Evolutionary conservation across 2,888 invertebrate genomes (phyloP), one percentile per base, ranked within the genome.

Genomic region (Geophilus truncorum): DNA sequence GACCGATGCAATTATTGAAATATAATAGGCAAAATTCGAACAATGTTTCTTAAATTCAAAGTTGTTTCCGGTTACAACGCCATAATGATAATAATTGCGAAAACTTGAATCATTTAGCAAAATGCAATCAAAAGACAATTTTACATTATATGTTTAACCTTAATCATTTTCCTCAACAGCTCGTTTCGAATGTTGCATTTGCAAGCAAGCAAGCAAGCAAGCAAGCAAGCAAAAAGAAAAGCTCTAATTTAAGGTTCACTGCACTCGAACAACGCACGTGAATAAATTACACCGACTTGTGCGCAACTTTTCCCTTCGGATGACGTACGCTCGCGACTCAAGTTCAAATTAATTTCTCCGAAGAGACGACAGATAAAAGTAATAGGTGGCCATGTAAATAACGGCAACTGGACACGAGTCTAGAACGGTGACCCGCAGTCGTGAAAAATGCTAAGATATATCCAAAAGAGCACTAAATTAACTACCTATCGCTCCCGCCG

Each of bases 321-420:
- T 62, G 57, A 62, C 10, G 18, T 62, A 18, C 18, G 9, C n/a
- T n/a, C n/a, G n/a, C n/a, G 57, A 62, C 57, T 62, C 7, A 62
- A 62, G 57, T 62, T 62, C 57, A 62, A 62, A 62, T 62, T 62
- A 62, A 62, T 62, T 62, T 62, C 21, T 62, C 57, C 57, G 21
- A 62, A 23, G 57, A 62, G 57, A 21, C 15, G 10, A 21, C 57
- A 12, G 23, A 62, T 23, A 62, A 62, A 62, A 62, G 40, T 40
- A 40, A 40, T 40, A n/a, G 40, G 40, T 40, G 10, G 36, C 2
- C 10, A 15, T 10, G 36, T 6, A 40, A 10, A 2, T 15, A 40
- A 40, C 15, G 36, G 36, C 10, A 40, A 40, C 9, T 40, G 40
- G 40, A 40, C 12, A 15, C 10, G n/a, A 40, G 15, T 40, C 40